Evolutionary conservation across 2,797 vertebrate species (phyloP).

Genomic region (Amniataba percoides): DNA sequence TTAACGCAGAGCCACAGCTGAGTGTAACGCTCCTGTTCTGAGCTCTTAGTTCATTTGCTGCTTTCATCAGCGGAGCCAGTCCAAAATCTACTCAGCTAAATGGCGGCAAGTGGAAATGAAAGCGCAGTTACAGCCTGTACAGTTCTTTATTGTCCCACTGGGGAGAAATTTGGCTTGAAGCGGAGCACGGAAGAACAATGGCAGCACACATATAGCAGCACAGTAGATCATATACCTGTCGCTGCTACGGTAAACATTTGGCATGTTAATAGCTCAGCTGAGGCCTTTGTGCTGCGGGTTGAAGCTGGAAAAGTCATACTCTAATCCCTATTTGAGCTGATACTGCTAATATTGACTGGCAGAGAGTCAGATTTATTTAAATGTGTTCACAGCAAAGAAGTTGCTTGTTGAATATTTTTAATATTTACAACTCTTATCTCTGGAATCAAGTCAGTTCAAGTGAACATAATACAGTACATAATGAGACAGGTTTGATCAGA

Average conservation of each 20-base stretch:
- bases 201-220: no score
- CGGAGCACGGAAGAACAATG: no score
- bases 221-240: neutral
- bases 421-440: no score
- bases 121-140: neutral
- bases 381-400: neutral
- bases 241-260: neutral
- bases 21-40: constrained; percentile 49
- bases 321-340: constrained; percentile 10
- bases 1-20: constrained; percentile 54
- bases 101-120: constrained; percentile 14
- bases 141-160: no score
- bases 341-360: neutral
- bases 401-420: no score
- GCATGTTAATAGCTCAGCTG: no score
- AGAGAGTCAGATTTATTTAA: neutral
- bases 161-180: no score
- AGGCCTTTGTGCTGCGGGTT: no score
- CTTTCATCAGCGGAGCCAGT: constrained; percentile 16
- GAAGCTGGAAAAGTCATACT: no score
- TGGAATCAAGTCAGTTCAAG: neutral
- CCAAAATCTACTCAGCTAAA: constrained; percentile 25
- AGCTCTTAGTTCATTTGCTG: constrained; percentile 54
- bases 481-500: neutral
- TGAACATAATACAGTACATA: neutral